A percentile compares a stretch with the other conserved stretches of the same genome.
Evolutionary conservation across 2,113 vertebrate genomes (phyloP).

Genomic region (Spea bombifrons): DNA sequence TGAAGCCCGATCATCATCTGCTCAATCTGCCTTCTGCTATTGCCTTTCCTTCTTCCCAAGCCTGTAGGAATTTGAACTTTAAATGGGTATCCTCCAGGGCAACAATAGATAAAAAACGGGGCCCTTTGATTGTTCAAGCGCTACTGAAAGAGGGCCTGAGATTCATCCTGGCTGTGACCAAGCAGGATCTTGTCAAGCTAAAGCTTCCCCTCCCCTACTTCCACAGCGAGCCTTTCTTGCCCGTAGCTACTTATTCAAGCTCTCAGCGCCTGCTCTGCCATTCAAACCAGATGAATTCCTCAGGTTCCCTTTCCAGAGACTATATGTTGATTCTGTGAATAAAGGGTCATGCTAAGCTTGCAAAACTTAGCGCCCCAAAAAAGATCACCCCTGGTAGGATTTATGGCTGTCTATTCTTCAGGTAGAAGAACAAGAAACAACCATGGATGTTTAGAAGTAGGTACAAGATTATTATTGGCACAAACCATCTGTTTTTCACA

Average conservation of each 20-base stretch:
- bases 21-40: constrained; percentile 59
- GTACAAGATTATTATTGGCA: constrained; percentile 59
- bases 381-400: constrained; percentile 49
- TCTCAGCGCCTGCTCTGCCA: constrained; percentile 54
- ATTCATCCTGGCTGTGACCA: constrained; percentile 59
- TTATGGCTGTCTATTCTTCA: constrained; percentile 58
- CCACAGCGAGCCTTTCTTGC: constrained; percentile 52
- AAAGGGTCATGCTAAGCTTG: constrained; percentile 52
- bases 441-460: constrained; percentile 50
- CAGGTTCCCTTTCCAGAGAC: constrained; percentile 56
- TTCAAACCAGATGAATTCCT: constrained; percentile 61
- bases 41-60: constrained; percentile 64
- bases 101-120: constrained; percentile 67
- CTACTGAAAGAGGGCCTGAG: constrained; percentile 55
- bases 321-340: constrained; percentile 59
- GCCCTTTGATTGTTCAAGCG: constrained; percentile 69
- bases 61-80: constrained; percentile 67
- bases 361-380: constrained; percentile 50
- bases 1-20: constrained; percentile 65
- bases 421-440: constrained; percentile 34
- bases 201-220: constrained; percentile 51
- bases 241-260: constrained; percentile 60
- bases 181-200: constrained; percentile 59
- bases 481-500: constrained; percentile 56
- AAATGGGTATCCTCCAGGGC: constrained; percentile 60